Conservation (phyloP, 2,113 vertebrate species). For the Pampusana beccarii region DNA sequence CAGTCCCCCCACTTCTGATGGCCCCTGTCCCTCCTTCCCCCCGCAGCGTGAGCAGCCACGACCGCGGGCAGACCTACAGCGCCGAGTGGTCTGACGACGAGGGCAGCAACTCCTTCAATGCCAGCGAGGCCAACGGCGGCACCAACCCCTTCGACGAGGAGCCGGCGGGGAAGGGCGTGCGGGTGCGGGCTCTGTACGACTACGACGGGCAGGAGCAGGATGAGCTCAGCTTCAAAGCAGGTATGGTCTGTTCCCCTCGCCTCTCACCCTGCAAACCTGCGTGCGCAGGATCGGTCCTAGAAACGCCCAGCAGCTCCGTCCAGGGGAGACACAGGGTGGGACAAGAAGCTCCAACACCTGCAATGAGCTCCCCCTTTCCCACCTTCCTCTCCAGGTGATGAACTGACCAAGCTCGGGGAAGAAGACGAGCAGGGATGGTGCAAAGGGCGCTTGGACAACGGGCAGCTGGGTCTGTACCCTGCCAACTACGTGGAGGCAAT, state of each 20-base stretch:
- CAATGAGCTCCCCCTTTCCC: background rate
- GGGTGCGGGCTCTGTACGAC: slow-evolving; percentile 94
- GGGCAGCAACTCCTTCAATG: slow-evolving; percentile 84
- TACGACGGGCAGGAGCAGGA: slow-evolving; percentile 98
- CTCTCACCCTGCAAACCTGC: background rate
- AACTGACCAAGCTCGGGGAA: slow-evolving; percentile 94
- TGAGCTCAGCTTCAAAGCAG: slow-evolving; percentile 96
- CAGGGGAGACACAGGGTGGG: background rate
- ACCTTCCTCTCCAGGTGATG: slow-evolving; percentile 82
- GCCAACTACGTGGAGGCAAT: slow-evolving; percentile 98
- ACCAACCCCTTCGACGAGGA: slow-evolving; percentile 95
- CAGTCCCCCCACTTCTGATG: background rate
- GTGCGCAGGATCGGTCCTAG: background rate
- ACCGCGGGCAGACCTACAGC: slow-evolving; percentile 89
- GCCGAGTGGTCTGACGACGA: slow-evolving; percentile 96
- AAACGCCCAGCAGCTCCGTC: background rate
- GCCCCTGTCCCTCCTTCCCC: background rate
- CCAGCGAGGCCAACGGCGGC: slow-evolving; percentile 89
- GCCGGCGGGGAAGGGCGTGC: slow-evolving; percentile 74
- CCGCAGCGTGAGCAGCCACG: slow-evolving; percentile 92
- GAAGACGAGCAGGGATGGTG: slow-evolving; percentile 99
- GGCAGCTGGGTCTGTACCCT: slow-evolving; percentile 93
- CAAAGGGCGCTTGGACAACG: slow-evolving; percentile 94
- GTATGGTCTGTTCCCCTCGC: slow-evolving; percentile 48
- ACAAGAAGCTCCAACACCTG: background rate